phyloP scores from a whole-genome alignment of 2,888 invertebrate genomes.

The Colletes collaris region DNA sequence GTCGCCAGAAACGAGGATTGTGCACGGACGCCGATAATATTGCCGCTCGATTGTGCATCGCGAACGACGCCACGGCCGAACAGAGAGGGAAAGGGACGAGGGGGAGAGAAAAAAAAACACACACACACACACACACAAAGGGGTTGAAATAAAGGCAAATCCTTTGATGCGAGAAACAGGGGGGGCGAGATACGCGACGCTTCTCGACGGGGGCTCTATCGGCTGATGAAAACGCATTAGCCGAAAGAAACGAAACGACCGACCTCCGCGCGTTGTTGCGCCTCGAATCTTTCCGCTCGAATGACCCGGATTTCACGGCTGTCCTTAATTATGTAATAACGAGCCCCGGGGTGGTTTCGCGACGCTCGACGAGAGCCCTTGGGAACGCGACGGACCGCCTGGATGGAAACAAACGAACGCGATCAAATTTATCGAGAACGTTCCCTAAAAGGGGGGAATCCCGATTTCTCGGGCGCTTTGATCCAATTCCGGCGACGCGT shows the following conservation, averaged over 20 bases:
- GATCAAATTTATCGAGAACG: too few relatives aligned
- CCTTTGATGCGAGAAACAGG: conserved; percentile 38
- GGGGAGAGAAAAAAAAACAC: neutral
- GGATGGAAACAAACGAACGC: too few relatives aligned
- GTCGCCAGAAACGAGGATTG: conserved; percentile 65
- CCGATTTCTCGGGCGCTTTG: too few relatives aligned
- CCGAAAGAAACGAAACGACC: neutral
- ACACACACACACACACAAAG: conserved; percentile 18
- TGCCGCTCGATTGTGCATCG: conserved; percentile 56
- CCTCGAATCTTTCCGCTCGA: neutral
- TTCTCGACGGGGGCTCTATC: neutral
- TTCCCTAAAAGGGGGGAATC: too few relatives aligned
- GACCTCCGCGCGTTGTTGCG: neutral
- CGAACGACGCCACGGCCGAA: conserved; percentile 12
- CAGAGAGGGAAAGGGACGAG: neutral
- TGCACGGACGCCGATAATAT: conserved; percentile 59
- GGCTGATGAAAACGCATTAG: conserved; percentile 8
- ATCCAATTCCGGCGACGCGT: too few relatives aligned
- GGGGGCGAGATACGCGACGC: conserved; percentile 6
- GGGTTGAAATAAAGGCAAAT: conserved; percentile 1
- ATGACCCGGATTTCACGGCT: neutral
- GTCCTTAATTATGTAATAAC: neutral
- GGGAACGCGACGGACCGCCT: too few relatives aligned
- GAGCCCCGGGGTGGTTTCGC: too few relatives aligned
- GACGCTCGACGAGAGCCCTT: too few relatives aligned